phyloP scores from a whole-genome alignment of 2,113 vertebrate genomes.

The Forbesichthys papilliferus region DNA sequence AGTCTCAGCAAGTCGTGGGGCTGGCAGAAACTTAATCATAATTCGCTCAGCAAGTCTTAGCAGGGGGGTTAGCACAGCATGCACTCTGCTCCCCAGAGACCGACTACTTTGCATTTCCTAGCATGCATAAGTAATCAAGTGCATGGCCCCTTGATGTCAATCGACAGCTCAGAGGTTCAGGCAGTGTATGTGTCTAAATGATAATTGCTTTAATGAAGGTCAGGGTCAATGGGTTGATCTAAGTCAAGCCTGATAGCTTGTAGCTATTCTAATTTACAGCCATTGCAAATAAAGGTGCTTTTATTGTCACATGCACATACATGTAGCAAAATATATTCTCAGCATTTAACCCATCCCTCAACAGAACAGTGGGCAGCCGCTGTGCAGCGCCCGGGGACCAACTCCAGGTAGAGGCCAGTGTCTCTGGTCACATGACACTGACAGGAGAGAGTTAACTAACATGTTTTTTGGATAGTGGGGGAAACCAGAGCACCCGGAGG shows the following conservation, averaged over 20 bases:
- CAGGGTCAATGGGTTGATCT: constrained; percentile 35
- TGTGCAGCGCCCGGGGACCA: too few species aligned
- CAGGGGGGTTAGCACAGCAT: constrained; percentile 60
- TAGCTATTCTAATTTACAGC: constrained; percentile 35
- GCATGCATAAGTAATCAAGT: constrained; percentile 68
- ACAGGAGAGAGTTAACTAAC: too few species aligned
- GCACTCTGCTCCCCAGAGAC: constrained; percentile 54
- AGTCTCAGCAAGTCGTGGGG: constrained; percentile 9
- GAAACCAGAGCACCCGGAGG: too few species aligned
- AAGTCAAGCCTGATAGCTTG: constrained; percentile 40
- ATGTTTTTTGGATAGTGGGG: too few species aligned
- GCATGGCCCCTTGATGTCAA: constrained; percentile 50
- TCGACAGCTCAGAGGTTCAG: constrained; percentile 40
- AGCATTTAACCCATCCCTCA: too few species aligned
- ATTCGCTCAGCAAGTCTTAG: constrained; percentile 61
- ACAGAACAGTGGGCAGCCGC: too few species aligned
- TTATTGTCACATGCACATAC: too few species aligned
- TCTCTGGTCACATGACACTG: too few species aligned
- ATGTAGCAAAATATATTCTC: too few species aligned
- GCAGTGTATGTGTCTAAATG: constrained; percentile 34
- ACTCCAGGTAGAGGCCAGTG: too few species aligned
- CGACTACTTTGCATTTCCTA: constrained; percentile 30
- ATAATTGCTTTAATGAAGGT: constrained; percentile 57
- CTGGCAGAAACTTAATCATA: constrained; percentile 45
- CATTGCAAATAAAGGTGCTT: too few species aligned